Conservation (phyloP, 2,113 vertebrate genomes). For the Ancistrus triradiatus region DNA sequence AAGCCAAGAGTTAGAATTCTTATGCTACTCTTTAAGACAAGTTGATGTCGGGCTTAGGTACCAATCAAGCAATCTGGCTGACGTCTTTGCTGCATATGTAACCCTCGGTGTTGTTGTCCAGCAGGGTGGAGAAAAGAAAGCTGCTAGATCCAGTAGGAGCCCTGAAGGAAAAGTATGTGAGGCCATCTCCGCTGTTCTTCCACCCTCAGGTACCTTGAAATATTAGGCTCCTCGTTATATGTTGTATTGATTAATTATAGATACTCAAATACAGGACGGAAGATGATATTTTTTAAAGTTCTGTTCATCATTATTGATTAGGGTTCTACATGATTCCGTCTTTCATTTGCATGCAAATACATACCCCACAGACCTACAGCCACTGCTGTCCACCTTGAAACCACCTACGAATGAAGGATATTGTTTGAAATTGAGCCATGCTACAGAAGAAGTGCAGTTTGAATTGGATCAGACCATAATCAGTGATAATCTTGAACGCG, state of each 20-base stretch:
- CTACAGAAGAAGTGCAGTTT: background rate
- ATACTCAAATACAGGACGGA: too few relatives aligned
- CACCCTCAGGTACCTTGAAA: slow-evolving; percentile 88
- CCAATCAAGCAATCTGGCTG: background rate
- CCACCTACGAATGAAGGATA: background rate
- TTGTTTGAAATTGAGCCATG: slow-evolving; percentile 13
- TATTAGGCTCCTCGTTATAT: too few relatives aligned
- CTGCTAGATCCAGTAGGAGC: slow-evolving; percentile 91
- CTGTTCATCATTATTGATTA: too few relatives aligned
- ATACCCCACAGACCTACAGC: too few relatives aligned
- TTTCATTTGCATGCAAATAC: too few relatives aligned
- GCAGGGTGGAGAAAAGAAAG: slow-evolving; percentile 99
- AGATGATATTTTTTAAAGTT: too few relatives aligned
- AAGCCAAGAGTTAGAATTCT: slow-evolving; percentile 6
- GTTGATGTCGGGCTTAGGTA: slow-evolving; percentile 13
- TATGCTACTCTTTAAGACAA: too few relatives aligned
- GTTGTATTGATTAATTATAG: too few relatives aligned
- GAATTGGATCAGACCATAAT: slow-evolving; percentile 26
- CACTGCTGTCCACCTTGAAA: too few relatives aligned
- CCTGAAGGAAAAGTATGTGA: slow-evolving; percentile 94
- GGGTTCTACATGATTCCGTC: too few relatives aligned
- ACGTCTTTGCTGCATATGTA: slow-evolving; percentile 84
- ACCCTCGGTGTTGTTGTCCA: slow-evolving; percentile 95
- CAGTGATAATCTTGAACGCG: slow-evolving; percentile 15
- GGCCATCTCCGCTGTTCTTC: slow-evolving; percentile 88